Evolutionary conservation across 2,888 invertebrate species (phyloP).

Genomic region (Brachycybe producta): DNA sequence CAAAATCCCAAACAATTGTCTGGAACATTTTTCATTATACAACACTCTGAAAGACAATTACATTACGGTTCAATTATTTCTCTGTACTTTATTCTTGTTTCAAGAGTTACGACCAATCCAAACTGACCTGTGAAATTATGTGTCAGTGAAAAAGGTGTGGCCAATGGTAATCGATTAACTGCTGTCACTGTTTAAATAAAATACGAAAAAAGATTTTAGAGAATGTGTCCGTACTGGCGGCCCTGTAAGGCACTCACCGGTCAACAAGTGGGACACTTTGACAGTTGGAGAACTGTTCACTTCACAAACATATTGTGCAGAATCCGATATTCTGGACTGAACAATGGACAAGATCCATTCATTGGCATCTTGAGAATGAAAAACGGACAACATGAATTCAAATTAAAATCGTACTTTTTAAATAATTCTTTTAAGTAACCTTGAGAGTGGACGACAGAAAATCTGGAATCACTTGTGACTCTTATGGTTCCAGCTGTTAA

Average conservation of each 20-base stretch:
- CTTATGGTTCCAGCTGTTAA: conserved; percentile 61
- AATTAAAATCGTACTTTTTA: too few species aligned
- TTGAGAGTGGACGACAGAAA: conserved; percentile 61
- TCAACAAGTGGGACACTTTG: conserved; percentile 62
- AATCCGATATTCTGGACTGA: conserved; percentile 51
- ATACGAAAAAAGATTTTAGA: neutral
- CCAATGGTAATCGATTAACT: neutral
- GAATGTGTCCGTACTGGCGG: neutral
- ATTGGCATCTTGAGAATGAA: conserved; percentile 59
- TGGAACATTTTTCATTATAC: conserved; percentile 55
- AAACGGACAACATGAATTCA: conserved; percentile 54
- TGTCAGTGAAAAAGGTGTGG: conserved; percentile 11
- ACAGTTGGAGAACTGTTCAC: conserved; percentile 66
- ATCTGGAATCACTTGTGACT: conserved; percentile 58
- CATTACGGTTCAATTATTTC: neutral
- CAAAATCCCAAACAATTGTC: conserved; percentile 63
- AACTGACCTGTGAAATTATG: conserved; percentile 10
- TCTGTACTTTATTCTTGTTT: neutral
- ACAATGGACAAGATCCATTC: conserved; percentile 74
- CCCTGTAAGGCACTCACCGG: conserved; percentile 40
- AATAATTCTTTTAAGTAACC: too few species aligned
- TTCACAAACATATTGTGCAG: conserved; percentile 69
- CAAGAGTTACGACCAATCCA: neutral
- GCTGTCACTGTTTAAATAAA: neutral
- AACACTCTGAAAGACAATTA: conserved; percentile 43